Percentiles rank a stretch among this genome's conserved stretches.
phyloP scores from a whole-genome alignment of 64 coral and sea anemone species.

The Montipora foliosa region DNA sequence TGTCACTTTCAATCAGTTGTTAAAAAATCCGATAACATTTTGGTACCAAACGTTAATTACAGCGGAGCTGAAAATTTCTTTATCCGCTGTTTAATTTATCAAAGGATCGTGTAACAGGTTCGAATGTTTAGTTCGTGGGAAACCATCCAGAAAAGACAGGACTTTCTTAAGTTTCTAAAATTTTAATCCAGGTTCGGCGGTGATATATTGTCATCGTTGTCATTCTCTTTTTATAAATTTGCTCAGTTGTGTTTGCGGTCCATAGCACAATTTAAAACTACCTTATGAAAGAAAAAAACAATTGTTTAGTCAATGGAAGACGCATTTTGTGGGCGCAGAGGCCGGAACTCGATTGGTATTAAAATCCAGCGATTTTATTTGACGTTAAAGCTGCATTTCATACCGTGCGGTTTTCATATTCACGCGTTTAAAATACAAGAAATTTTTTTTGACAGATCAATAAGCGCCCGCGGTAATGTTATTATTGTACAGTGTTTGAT shows the following conservation, averaged over 20 bases:
- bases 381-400: too few relatives aligned
- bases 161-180: too few relatives aligned
- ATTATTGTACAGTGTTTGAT: slow-evolving; percentile 1
- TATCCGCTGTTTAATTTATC: background rate
- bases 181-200: background rate
- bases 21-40: background rate
- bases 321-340: slow-evolving; percentile 7
- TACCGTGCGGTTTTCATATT: background rate
- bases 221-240: slow-evolving; percentile 4
- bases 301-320: slow-evolving; percentile 11
- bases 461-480: slow-evolving; percentile 7
- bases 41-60: too few relatives aligned
- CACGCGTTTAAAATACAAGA: background rate
- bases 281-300: slow-evolving; percentile 39
- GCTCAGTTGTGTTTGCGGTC: slow-evolving; percentile 52
- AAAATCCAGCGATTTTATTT: background rate
- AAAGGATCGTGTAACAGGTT: background rate
- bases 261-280: slow-evolving; percentile 19
- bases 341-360: background rate
- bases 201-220: background rate
- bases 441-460: background rate
- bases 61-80: background rate
- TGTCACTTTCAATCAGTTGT: background rate
- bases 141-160: too few relatives aligned
- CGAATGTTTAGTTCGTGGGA: background rate